Evolutionary conservation across 2,888 invertebrate genomes (phyloP).

Genomic region (Gisinianus flammeolus): DNA sequence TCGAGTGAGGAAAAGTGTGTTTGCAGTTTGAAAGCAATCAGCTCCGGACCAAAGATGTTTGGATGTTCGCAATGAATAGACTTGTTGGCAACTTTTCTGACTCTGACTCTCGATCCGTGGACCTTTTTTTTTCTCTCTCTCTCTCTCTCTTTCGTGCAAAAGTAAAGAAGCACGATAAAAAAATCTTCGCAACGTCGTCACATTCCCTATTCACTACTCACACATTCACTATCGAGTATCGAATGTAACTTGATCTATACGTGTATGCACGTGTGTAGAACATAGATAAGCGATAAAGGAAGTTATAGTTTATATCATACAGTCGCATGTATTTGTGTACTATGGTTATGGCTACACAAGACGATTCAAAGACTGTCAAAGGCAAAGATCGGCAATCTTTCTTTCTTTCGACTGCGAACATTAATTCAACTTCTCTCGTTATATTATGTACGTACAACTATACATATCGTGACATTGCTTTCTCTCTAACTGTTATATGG

Average conservation of each 20-base stretch:
- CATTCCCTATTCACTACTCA: neutral
- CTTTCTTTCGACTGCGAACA: too few species aligned
- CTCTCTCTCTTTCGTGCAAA: too few species aligned
- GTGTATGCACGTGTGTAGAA: too few species aligned
- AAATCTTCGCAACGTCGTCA: neutral
- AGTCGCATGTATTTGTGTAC: neutral
- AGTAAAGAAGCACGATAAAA: neutral
- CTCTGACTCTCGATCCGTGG: neutral
- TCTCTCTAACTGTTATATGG: neutral
- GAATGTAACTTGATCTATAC: too few species aligned
- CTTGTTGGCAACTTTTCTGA: constrained; percentile 2
- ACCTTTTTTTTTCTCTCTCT: neutral
- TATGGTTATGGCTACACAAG: neutral
- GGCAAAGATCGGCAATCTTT: constrained; percentile 5
- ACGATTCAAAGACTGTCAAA: neutral
- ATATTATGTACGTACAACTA: too few species aligned
- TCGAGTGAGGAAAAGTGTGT: neutral
- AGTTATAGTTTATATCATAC: too few species aligned
- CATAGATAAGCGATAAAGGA: too few species aligned
- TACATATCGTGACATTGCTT: too few species aligned
- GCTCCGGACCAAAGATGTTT: neutral
- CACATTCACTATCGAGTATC: neutral
- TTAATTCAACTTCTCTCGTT: too few species aligned
- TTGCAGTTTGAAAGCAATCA: neutral
- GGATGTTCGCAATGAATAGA: constrained; percentile 1